A percentile compares a stretch with the other conserved stretches of the same genome.
phyloP scores from a whole-genome alignment of 2,113 vertebrate genomes.

The Sinocyclocheilus grahami region DNA sequence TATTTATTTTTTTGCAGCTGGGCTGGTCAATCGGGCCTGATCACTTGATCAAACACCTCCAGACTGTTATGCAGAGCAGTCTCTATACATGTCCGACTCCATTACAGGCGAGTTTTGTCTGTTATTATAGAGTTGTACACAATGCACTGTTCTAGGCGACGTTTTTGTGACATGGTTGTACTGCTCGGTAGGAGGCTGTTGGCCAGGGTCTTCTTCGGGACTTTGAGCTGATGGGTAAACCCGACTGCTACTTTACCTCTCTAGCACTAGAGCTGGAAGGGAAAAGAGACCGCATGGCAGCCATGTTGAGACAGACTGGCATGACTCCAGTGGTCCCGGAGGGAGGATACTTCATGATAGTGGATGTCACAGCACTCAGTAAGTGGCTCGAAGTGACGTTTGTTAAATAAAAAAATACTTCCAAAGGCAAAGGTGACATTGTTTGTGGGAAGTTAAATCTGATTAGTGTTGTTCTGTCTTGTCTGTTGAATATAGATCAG shows the following conservation, averaged over 20 bases:
- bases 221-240: slow-evolving; percentile 82
- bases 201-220: slow-evolving; percentile 84
- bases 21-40: slow-evolving; percentile 94
- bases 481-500: slow-evolving; percentile 72
- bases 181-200: slow-evolving; percentile 84
- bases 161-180: background rate
- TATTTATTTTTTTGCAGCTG: slow-evolving; percentile 74
- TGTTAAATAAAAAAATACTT: background rate
- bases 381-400: slow-evolving; percentile 53
- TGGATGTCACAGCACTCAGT: slow-evolving; percentile 87
- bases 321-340: slow-evolving; percentile 89
- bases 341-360: slow-evolving; percentile 95
- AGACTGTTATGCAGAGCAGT: slow-evolving; percentile 92
- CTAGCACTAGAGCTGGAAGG: slow-evolving; percentile 84
- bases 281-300: slow-evolving; percentile 87
- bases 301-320: slow-evolving; percentile 80
- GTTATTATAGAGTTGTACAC: background rate
- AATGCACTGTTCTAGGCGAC: background rate
- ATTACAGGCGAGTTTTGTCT: slow-evolving; percentile 79
- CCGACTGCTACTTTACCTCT: slow-evolving; percentile 90
- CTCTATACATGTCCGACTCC: slow-evolving; percentile 91
- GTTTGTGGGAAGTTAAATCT: background rate
- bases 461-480: slow-evolving; percentile 18
- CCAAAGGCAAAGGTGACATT: background rate
- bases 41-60: slow-evolving; percentile 89